These are phyloP conservation scores for Polyommatus iphigenia DNA, from an alignment of 2,888 invertebrate species.

Conservation along the genomic window DNA sequence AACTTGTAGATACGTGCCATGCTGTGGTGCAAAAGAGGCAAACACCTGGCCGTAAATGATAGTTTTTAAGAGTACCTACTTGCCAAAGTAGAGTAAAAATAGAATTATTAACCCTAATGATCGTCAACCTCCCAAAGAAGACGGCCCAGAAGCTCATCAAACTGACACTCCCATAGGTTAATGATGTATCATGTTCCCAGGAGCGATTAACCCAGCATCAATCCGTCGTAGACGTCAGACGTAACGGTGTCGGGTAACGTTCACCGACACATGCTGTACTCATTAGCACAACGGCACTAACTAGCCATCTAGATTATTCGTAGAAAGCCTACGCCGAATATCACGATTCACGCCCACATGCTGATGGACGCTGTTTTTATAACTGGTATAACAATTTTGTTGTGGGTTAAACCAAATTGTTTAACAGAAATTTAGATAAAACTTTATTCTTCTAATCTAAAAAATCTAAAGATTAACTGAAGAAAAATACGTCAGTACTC, in stretches of 20 bases:
- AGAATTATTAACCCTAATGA: no score
- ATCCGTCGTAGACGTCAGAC: not conserved
- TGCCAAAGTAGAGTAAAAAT: no score
- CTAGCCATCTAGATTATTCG: conserved; percentile 10
- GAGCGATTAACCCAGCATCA: conserved; percentile 11
- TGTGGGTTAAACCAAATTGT: no score
- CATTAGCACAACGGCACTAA: conserved; percentile 12
- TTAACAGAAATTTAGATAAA: no score
- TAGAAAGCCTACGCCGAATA: not conserved
- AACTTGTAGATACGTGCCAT: no score
- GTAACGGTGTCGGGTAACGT: conserved; percentile 2
- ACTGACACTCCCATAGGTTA: not conserved
- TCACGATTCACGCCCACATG: not conserved
- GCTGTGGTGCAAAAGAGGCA: no score
- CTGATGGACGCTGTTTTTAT: not conserved
- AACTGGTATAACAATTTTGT: not conserved
- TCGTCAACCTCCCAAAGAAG: not conserved
- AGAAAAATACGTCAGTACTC: no score
- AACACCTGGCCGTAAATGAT: no score
- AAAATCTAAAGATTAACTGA: no score
- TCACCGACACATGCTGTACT: not conserved
- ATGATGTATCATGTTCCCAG: not conserved
- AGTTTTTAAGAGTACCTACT: no score
- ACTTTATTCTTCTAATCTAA: no score
- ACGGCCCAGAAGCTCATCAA: not conserved